Conservation (phyloP, 1,140 invertebrate genomes). For the Tetraneura akinire region DNA sequence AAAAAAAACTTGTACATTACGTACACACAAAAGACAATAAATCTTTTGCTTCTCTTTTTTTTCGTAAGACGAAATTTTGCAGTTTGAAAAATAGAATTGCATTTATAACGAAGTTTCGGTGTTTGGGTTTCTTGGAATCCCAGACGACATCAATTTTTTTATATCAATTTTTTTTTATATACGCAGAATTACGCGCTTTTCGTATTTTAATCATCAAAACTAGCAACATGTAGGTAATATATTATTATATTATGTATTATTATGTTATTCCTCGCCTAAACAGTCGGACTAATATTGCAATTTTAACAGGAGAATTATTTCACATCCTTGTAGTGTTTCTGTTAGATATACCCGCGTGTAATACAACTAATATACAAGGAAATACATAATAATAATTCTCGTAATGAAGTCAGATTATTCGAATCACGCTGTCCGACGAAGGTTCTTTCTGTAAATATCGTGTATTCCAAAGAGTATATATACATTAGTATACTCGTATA, state of each 20-base stretch:
- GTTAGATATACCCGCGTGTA: background rate
- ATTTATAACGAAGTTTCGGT: constrained; percentile 45
- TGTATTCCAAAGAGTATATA: background rate
- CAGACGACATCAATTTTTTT: constrained; percentile 17
- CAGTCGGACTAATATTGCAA: constrained; percentile 17
- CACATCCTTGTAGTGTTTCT: background rate
- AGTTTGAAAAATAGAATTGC: constrained; percentile 41
- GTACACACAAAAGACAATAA: constrained; percentile 50
- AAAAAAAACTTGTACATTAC: constrained; percentile 49
- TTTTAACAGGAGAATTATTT: background rate
- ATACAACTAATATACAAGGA: background rate
- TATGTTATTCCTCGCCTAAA: background rate
- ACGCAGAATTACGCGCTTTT: background rate
- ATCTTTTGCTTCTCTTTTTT: constrained; percentile 44
- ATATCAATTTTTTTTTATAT: background rate
- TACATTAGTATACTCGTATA: background rate
- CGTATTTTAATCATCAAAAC: constrained; percentile 35
- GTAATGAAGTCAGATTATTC: constrained; percentile 23
- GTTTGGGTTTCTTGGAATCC: constrained; percentile 43
- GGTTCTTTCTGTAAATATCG: background rate
- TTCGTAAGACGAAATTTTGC: constrained; percentile 39
- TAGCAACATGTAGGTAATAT: background rate
- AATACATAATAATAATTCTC: background rate
- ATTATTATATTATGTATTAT: background rate
- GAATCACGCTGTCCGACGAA: background rate